Evolutionary conservation across 2,888 invertebrate genomes (phyloP), one percentile per base, ranked within the genome.

Genomic region (Periphyllus acericola): DNA sequence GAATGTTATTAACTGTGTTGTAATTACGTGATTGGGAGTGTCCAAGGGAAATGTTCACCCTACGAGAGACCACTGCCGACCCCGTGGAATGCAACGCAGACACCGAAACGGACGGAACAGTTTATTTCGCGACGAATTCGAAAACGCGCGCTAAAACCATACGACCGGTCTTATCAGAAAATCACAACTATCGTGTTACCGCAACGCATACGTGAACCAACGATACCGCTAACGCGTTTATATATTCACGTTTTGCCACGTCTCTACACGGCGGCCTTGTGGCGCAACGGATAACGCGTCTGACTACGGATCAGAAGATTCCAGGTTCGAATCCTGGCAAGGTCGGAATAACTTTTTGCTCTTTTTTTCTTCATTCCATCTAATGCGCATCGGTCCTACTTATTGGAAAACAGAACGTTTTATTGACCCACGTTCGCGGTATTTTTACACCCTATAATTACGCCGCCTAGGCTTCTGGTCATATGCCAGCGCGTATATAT

Each of bases 241-340:
- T 66, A 32, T 81, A 25, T 19, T 66, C 1, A 74, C 32, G 66
- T 87, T 81, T 87, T 81, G 87, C 87, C 87, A 87, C 87, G 87
- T 87, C 25, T n/a, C n/a, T 81, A 66, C 60, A 81, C 5, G 72
- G 76, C 76, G 90, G 90, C 90, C 90, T 89, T 90, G 90, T 91
- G 91, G 91, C 91, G 91, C 91, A 91, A 91, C 90, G 91, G 91
- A 91, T 90, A 91, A 90, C 91, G 91, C 91, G 91, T 91, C 91
- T 91, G 91, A 91, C 91, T 91, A 91, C 91, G 90, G 91, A 91
- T 91, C 90, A 90, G 91, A 90, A 90, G 90, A 90, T 91, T 91
- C 90, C 91, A 90, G 90, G 91, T 91, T 91, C 90, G 90, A 90
- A 91, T 91, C 91, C 90, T 90, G 91, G 90, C 90, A 90, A 90